These are phyloP conservation scores for Tetrax tetrax DNA, from an alignment of 2,113 vertebrate genomes.

Conservation along the genomic window DNA sequence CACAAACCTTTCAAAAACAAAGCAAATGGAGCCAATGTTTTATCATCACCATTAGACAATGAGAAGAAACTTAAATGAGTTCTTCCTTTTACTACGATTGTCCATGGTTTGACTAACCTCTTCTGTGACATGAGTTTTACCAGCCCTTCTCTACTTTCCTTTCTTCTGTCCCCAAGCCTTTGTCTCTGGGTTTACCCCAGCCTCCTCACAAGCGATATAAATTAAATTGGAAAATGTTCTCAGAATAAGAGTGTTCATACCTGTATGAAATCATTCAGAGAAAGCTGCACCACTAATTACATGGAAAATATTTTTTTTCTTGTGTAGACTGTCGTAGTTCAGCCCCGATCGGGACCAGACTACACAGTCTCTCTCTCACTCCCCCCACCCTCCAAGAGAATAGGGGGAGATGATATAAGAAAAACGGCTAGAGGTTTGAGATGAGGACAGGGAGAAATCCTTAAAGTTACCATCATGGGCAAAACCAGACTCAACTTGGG, in stretches of 20 bases:
- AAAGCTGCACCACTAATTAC: background rate
- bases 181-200: background rate
- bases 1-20: background rate
- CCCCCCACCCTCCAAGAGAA: too few species aligned
- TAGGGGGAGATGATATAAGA: too few species aligned
- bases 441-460: too few species aligned
- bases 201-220: background rate
- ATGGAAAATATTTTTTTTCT: background rate
- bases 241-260: background rate
- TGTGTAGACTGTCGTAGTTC: too few species aligned
- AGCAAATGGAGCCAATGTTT: background rate
- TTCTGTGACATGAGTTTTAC: background rate
- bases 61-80: background rate
- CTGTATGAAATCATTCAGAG: background rate
- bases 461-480: too few species aligned
- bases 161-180: background rate
- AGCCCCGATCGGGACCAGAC: too few species aligned
- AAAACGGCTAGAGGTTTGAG: too few species aligned
- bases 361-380: too few species aligned
- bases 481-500: too few species aligned
- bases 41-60: background rate
- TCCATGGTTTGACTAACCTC: background rate
- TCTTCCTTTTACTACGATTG: background rate
- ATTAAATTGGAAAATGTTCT: background rate
- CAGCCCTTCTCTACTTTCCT: background rate